These are phyloP conservation scores for Spizaetus ornatus DNA, from an alignment of 2,113 vertebrate species.

Conservation along the genomic window DNA sequence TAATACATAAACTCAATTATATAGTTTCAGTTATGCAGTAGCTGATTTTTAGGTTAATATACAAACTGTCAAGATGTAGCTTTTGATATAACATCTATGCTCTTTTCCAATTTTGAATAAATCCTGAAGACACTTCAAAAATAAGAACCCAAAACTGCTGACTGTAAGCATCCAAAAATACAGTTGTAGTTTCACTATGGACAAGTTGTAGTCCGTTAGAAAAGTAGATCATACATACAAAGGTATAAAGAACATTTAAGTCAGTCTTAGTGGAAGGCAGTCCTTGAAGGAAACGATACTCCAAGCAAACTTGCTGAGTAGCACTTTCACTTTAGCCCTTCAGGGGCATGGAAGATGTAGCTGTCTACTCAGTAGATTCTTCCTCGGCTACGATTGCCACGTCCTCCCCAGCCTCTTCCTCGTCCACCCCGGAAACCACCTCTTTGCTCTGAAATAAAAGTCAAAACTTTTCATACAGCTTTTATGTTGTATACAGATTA, in stretches of 20 bases:
- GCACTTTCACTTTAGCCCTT: slow-evolving; percentile 49
- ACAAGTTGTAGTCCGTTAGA: slow-evolving; percentile 78
- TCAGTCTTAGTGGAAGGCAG: slow-evolving; percentile 79
- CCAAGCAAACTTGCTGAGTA: slow-evolving; percentile 70
- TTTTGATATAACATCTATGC: slow-evolving; percentile 63
- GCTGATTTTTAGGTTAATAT: slow-evolving; percentile 55
- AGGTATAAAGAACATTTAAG: slow-evolving; percentile 82
- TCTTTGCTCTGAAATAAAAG: slow-evolving; percentile 86
- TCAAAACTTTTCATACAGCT: background rate
- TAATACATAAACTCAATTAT: slow-evolving; percentile 49
- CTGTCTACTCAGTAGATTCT: slow-evolving; percentile 84
- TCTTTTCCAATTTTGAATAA: slow-evolving; percentile 61
- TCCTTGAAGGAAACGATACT: slow-evolving; percentile 69
- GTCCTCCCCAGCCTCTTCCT: slow-evolving; percentile 88
- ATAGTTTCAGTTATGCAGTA: slow-evolving; percentile 54
- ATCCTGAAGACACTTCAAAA: slow-evolving; percentile 71
- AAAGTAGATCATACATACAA: slow-evolving; percentile 86
- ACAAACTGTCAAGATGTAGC: slow-evolving; percentile 62
- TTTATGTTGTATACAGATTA: background rate
- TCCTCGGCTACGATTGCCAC: slow-evolving; percentile 91
- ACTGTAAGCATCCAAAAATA: slow-evolving; percentile 81
- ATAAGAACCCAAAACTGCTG: slow-evolving; percentile 64
- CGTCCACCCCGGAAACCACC: slow-evolving; percentile 92
- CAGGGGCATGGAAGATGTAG: slow-evolving; percentile 29
- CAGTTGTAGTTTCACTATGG: slow-evolving; percentile 76